phyloP scores from a whole-genome alignment of 1,140 invertebrate species.

The Melipona quadrifasciata region DNA sequence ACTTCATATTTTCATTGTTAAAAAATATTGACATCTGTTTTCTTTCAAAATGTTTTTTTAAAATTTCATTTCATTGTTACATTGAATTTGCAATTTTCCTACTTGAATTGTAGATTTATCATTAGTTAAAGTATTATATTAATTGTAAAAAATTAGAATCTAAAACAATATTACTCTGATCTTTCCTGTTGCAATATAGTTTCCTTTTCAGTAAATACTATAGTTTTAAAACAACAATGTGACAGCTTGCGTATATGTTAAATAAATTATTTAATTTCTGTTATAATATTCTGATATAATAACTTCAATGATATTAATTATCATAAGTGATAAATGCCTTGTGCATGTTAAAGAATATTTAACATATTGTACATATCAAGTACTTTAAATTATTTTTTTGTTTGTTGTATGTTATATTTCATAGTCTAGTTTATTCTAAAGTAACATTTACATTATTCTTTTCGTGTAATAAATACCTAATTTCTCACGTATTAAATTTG shows the following conservation, averaged over 20 bases:
- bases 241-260: neutral
- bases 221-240: neutral
- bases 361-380: neutral
- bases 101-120: neutral
- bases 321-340: constrained; percentile 32
- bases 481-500: neutral
- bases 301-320: constrained; percentile 14
- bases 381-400: neutral
- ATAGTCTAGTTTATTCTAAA: constrained; percentile 17
- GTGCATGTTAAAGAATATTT: constrained; percentile 2
- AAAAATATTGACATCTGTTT: neutral
- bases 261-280: neutral
- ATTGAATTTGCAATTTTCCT: neutral
- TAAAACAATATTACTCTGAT: neutral
- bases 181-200: neutral
- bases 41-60: neutral
- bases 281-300: neutral
- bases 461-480: neutral
- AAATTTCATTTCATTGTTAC: neutral
- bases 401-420: constrained; percentile 1
- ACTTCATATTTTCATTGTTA: neutral
- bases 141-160: neutral
- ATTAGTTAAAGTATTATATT: neutral
- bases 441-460: constrained; percentile 12
- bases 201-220: neutral